Base-by-base conservation (phyloP, 2,113 vertebrate species). In the Megalops atlanticus region DNA sequence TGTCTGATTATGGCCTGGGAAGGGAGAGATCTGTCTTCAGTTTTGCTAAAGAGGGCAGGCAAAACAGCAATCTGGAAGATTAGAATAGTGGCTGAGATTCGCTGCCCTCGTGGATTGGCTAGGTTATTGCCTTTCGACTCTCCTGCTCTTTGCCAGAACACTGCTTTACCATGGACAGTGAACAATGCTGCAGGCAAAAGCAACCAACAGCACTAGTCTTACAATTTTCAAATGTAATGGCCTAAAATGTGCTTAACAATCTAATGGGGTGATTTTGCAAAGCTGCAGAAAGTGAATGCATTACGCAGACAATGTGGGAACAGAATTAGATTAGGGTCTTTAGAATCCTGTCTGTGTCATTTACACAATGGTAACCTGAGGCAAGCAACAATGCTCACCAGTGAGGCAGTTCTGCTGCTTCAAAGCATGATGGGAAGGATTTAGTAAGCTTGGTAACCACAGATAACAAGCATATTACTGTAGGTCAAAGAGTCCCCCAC, bases 151-250 rank as follows among this genome's bases (percentile, higher is more conserved):
- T 43, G n/a, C 40, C 4, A 38, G 41, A 74, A 43, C 72, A 31
- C n/a, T 11, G n/a, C 31, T 71, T 33, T 12, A 35, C 40, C 18
- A 35, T 11, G 36, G 72, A 27, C n/a, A 11, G 40, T n/a, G 38
- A 39, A 74, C n/a, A 74, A 41, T 43, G 39, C 72, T 74, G 24
- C 27, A 15, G 72, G 72, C 72, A n/a, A 74, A n/a, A 40, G 72
- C 70, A 39, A 43, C 39, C 21, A 11, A 24, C 38, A 41, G 39
- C 6, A 18, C 18, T 21, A 43, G 72, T 12, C n/a, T 43, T 43
- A 2, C 16, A 11, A 74, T 74, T 74, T 27, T 27, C 38, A 21
- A n/a, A 40, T n/a, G n/a, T 74, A 74, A 74, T 27, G 40, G 38
- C 39, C 39, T 41, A 1, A 74, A 74, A 40, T 41, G 72, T 74